Base-by-base conservation (phyloP, 2,888 invertebrate genomes). In the Dexiosoma caninum region DNA sequence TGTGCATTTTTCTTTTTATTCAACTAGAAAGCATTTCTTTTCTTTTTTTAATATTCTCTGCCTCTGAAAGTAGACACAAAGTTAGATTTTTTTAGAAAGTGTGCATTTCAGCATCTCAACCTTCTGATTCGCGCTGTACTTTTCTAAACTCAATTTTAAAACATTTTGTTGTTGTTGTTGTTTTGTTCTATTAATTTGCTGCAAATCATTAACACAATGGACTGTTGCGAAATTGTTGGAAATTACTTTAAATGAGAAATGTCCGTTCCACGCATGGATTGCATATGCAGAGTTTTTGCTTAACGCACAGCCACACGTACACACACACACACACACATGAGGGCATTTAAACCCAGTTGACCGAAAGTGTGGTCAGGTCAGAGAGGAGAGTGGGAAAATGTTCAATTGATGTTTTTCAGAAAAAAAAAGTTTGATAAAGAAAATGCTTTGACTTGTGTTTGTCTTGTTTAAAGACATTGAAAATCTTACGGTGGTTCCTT, bases 181-280 rank as follows among this genome's bases (percentile, higher is more conserved):
- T 35, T 66, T 57, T 6, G 27, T 57, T 87, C 86, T 87, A 27
- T 27, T 27, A 27, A 27, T 27, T 27, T 27, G 6, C 27, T 27
- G 27, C 3, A 6, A 88, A 87, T 88, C 87, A 88, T 88, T 88
- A 87, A 86, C 87, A 87, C 85, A 85, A 86, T 85, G 85, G 84
- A 84, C 83, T 83, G 83, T 83, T 83, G 82, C 83, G 82, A 84
- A 85, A n/a, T n/a, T n/a, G 85, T 85, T 72, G 83, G 83, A 84
- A 86, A 86, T 85, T 84, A 84, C 84, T 85, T 86, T 85, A 87
- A 88, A 88, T 88, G 88, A 86, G 86, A 88, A 88, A 87, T 86
- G 87, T 87, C 88, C 87, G 86, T 87, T 85, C 85, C 86, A 87
- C 85, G 85, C 85, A 85, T 83, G 30, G 5, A 81, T 82, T 74